These are phyloP conservation scores for Drosophila setifemur DNA, from an alignment of 1,140 invertebrate genomes.

Conservation along the genomic window DNA sequence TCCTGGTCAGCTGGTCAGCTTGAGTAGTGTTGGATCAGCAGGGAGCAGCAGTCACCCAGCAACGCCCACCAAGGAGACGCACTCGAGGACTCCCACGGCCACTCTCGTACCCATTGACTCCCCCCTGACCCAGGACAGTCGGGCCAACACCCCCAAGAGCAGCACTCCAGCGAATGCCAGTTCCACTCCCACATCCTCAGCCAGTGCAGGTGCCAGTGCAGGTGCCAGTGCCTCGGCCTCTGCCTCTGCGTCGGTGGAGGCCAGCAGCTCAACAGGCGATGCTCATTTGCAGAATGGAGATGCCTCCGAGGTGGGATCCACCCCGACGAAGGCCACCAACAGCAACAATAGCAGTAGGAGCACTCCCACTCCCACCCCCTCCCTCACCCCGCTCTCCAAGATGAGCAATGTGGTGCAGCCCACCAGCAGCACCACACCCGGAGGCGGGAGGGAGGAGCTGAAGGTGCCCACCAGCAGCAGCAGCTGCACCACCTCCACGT, in stretches of 20 bases:
- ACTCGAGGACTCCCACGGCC: slow-evolving; percentile 44
- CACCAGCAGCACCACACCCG: slow-evolving; percentile 36
- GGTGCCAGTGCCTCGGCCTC: slow-evolving; percentile 23
- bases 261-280: slow-evolving; percentile 50
- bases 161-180: slow-evolving; percentile 1
- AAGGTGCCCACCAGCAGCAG: slow-evolving; percentile 59
- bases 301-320: slow-evolving; percentile 44
- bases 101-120: slow-evolving; percentile 82
- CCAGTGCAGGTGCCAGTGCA: too few relatives aligned
- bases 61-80: slow-evolving; percentile 53
- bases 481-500: slow-evolving; percentile 33
- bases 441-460: slow-evolving; percentile 61
- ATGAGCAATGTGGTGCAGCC: slow-evolving; percentile 53
- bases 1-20: slow-evolving; percentile 37
- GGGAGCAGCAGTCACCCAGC: slow-evolving; percentile 17
- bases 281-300: slow-evolving; percentile 50
- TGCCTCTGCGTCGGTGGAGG: slow-evolving; percentile 34
- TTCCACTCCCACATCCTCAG: slow-evolving; percentile 5
- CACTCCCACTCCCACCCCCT: slow-evolving; percentile 60
- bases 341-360: too few relatives aligned
- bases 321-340: slow-evolving; percentile 75
- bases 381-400: slow-evolving; percentile 67
- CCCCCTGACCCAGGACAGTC: slow-evolving; percentile 30
- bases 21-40: slow-evolving; percentile 37
- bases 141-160: slow-evolving; percentile 3